Percentiles rank a stretch among this genome's conserved stretches.
Conservation (phyloP, 2,113 vertebrate species). For the Physeter macrocephalus region DNA sequence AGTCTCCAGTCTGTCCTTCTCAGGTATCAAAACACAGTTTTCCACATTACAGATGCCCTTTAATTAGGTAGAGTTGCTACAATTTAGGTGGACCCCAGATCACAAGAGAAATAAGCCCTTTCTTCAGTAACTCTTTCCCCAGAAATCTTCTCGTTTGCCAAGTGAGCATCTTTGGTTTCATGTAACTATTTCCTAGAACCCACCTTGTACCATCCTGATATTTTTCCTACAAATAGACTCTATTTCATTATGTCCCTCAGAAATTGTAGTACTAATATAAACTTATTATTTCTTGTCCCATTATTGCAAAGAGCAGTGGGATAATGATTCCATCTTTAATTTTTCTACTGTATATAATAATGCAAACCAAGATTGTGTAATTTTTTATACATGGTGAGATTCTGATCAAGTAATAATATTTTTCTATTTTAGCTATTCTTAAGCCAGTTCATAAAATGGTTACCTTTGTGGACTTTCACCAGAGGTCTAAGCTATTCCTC, state of each 20-base stretch:
- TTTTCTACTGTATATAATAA: not conserved
- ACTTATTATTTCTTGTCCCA: not conserved
- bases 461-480: not conserved
- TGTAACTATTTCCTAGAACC: not conserved
- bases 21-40: constrained; percentile 40
- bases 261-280: not conserved
- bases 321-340: not conserved
- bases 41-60: not conserved
- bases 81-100: not conserved
- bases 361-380: not conserved
- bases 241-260: not conserved
- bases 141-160: not conserved
- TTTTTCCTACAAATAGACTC: not conserved
- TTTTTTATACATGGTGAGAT: not conserved
- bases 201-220: not conserved
- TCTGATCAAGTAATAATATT: not conserved
- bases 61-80: not conserved
- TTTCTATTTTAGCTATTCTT: not conserved
- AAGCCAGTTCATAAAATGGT: not conserved
- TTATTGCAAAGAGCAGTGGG: not conserved
- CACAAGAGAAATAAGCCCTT: constrained; percentile 24
- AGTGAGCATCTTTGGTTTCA: not conserved
- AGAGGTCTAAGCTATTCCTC: not conserved
- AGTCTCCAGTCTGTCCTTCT: not conserved
- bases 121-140: not conserved